A percentile compares a stretch with the other conserved stretches of the same genome.
Evolutionary conservation across 2,797 vertebrate species (phyloP).

Genomic region (Hephaestus fuliginosus): DNA sequence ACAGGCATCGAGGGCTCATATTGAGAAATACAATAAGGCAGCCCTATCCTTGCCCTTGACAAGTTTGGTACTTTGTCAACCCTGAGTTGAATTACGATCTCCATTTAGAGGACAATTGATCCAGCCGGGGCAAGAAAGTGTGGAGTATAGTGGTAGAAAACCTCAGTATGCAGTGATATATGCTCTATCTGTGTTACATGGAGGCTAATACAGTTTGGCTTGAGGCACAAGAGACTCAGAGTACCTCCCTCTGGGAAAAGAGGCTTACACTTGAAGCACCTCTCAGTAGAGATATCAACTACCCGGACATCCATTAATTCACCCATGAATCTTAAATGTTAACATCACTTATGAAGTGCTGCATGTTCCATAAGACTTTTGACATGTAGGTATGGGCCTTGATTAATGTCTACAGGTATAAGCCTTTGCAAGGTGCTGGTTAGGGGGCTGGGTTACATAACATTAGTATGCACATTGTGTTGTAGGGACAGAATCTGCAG

Average conservation of each 20-base stretch:
- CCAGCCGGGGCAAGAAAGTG: slow-evolving; percentile 33
- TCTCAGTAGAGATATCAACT: slow-evolving; percentile 63
- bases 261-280: slow-evolving; percentile 41
- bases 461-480: slow-evolving; percentile 48
- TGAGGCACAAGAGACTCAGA: slow-evolving; percentile 36
- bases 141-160: slow-evolving; percentile 39
- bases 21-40: slow-evolving; percentile 11
- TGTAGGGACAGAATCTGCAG: slow-evolving; percentile 26
- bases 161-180: slow-evolving; percentile 54
- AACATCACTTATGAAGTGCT: slow-evolving; percentile 63
- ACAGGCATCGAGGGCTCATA: neutral
- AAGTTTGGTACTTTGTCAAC: slow-evolving; percentile 54
- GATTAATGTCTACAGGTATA: slow-evolving; percentile 37
- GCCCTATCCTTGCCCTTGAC: slow-evolving; percentile 41
- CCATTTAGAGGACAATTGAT: slow-evolving; percentile 68
- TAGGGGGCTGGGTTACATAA: slow-evolving; percentile 46
- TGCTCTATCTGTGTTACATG: slow-evolving; percentile 43
- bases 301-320: slow-evolving; percentile 62
- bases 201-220: slow-evolving; percentile 46
- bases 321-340: slow-evolving; percentile 64
- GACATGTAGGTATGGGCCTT: slow-evolving; percentile 38
- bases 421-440: slow-evolving; percentile 36
- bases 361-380: slow-evolving; percentile 58
- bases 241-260: slow-evolving; percentile 54
- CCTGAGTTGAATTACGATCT: slow-evolving; percentile 56